A percentile compares a stretch with the other conserved stretches of the same genome.
Conservation (phyloP, 2,113 vertebrate genomes). For the Coptodon bakossiorum region DNA sequence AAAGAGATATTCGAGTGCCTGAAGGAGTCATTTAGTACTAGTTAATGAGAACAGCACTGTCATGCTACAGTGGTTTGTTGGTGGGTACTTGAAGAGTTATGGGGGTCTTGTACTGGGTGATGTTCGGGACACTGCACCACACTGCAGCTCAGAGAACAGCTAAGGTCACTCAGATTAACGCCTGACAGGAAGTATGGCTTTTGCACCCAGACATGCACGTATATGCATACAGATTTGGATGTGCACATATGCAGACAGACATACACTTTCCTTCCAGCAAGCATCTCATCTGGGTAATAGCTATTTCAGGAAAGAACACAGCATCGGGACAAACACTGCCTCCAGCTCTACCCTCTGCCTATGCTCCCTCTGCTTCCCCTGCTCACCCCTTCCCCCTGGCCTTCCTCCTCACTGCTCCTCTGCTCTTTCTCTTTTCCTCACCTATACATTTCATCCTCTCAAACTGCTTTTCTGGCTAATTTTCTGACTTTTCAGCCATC, state of each 20-base stretch:
- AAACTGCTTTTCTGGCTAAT: conserved; percentile 1
- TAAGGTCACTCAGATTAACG: conserved; percentile 4
- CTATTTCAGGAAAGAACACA: conserved; percentile 65
- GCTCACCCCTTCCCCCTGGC: conserved; percentile 11
- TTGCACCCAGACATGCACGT: neutral
- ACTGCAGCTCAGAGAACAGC: neutral
- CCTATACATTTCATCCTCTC: neutral
- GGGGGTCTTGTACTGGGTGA: neutral
- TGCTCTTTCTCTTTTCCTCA: neutral
- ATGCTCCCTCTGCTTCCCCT: neutral
- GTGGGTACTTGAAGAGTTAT: neutral
- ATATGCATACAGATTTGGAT: neutral
- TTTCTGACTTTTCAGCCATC: neutral
- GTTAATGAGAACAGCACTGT: conserved; percentile 14
- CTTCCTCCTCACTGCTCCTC: conserved; percentile 4
- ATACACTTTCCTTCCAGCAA: conserved; percentile 32
- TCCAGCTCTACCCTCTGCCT: conserved; percentile 26
- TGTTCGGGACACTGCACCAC: conserved; percentile 4
- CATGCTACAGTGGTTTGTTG: neutral
- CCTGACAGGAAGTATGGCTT: neutral
- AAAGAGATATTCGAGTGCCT: neutral
- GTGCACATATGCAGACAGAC: conserved; percentile 2
- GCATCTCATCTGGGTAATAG: conserved; percentile 53
- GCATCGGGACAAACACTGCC: conserved; percentile 49
- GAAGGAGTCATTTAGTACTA: neutral